A percentile compares a stretch with the other conserved stretches of the same genome.
These are phyloP conservation scores for Myanophis thanlyinensis DNA, from an alignment of 2,113 vertebrate genomes.

Conservation along the genomic window DNA sequence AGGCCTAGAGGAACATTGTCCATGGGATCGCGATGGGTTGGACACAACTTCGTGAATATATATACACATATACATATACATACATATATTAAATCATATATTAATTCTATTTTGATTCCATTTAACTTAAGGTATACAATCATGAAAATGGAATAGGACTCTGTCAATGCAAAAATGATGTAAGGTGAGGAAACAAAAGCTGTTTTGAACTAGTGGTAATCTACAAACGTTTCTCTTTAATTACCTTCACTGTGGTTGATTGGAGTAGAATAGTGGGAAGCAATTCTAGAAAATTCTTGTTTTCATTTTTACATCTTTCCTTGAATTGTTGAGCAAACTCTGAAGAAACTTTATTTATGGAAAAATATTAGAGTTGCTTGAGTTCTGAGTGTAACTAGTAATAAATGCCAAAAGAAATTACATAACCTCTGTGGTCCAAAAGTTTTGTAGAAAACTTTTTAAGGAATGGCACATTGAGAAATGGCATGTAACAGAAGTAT, in stretches of 20 bases:
- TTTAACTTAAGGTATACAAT: background rate
- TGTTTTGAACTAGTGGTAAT: background rate
- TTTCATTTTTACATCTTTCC: background rate
- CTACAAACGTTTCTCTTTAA: background rate
- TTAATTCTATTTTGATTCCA: background rate
- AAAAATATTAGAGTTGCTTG: background rate
- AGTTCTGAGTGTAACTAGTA: background rate
- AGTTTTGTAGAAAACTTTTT: background rate
- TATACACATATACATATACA: too few relatives aligned
- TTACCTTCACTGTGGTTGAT: background rate
- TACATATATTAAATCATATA: background rate
- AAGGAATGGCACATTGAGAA: background rate
- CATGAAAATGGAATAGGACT: background rate
- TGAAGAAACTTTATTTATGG: background rate
- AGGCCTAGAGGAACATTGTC: too few relatives aligned
- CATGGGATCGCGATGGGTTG: too few relatives aligned
- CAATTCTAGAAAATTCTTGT: background rate
- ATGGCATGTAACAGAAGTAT: background rate
- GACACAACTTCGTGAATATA: too few relatives aligned
- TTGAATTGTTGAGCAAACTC: background rate
- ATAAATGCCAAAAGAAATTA: background rate
- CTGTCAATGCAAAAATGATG: background rate
- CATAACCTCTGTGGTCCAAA: background rate
- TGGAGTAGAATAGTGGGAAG: background rate
- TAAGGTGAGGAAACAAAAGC: background rate